A percentile compares a stretch with the other conserved stretches of the same genome.
Conservation (phyloP, 2,113 vertebrate genomes). For the Mugil cephalus region DNA sequence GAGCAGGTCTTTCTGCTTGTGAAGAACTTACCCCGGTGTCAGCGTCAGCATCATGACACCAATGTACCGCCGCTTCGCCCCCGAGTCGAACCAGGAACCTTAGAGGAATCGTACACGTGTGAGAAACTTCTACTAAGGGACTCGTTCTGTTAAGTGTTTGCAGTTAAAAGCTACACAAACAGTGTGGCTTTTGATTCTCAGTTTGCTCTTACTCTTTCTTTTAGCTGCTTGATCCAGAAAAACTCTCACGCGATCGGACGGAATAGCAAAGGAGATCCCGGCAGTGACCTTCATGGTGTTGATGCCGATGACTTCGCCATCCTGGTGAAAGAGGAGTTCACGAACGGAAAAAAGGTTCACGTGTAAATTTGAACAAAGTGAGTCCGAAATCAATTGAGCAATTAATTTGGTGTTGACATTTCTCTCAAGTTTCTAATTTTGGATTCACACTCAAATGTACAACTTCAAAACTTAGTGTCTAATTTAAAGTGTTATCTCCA, state of each 20-base stretch:
- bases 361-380: neutral
- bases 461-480: too few species aligned
- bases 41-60: constrained; percentile 97
- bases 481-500: too few species aligned
- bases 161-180: neutral
- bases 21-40: constrained; percentile 87
- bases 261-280: constrained; percentile 98
- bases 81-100: constrained; percentile 87
- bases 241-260: constrained; percentile 88
- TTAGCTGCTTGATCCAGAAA: constrained; percentile 89
- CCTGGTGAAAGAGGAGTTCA: constrained; percentile 79
- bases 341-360: neutral
- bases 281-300: constrained; percentile 98
- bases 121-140: neutral
- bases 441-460: too few species aligned
- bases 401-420: too few species aligned
- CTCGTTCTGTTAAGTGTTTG: too few species aligned
- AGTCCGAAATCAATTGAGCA: too few species aligned
- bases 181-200: neutral
- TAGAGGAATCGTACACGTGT: neutral
- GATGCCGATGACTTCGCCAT: constrained; percentile 97
- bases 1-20: neutral
- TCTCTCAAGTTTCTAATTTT: too few species aligned
- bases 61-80: constrained; percentile 89
- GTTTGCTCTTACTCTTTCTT: constrained; percentile 83